These are phyloP conservation scores for Pheucticus melanocephalus DNA, from an alignment of 2,113 vertebrate genomes.

Conservation along the genomic window DNA sequence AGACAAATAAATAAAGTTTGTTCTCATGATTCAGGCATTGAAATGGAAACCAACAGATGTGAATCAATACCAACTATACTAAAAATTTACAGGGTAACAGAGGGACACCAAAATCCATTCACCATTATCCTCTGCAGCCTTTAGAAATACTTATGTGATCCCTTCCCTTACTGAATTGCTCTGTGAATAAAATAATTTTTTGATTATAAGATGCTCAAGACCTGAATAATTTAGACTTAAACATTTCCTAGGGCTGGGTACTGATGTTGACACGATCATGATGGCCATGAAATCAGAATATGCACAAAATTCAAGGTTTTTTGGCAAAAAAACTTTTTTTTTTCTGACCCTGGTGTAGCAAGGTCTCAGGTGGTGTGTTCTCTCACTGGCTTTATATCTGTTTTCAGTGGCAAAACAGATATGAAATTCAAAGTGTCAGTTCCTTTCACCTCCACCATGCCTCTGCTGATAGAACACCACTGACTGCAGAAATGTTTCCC, in stretches of 20 bases:
- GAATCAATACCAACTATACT: neutral
- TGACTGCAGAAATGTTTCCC: neutral
- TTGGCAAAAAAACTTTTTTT: neutral
- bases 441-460: neutral
- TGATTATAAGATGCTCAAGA: neutral
- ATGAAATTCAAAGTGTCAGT: neutral
- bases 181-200: neutral
- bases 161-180: neutral
- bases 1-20: neutral
- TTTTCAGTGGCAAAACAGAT: neutral
- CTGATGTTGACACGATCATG: neutral
- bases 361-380: neutral
- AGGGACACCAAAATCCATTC: neutral
- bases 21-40: neutral
- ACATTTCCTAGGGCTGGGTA: neutral
- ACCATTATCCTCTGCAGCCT: neutral
- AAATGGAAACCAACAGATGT: neutral
- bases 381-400: neutral
- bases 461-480: neutral
- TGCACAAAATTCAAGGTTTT: fast-evolving
- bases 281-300: neutral
- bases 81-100: neutral
- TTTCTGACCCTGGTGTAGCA: neutral
- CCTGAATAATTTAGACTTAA: neutral
- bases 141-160: neutral